phyloP scores from a whole-genome alignment of 2,888 invertebrate genomes.

The Agrotis exclamationis region DNA sequence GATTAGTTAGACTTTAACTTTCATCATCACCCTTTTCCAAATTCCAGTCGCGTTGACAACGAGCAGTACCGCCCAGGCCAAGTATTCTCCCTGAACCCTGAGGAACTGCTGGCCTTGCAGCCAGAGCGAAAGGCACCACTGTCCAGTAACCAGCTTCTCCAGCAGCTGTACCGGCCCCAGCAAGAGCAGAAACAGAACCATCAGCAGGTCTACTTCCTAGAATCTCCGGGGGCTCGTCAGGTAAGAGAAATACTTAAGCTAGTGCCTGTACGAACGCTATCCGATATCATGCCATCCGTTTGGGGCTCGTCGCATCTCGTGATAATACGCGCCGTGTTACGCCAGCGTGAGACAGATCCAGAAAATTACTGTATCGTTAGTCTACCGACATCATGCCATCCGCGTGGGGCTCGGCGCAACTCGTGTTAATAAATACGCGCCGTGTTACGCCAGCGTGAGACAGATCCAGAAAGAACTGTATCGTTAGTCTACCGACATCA shows the following conservation, averaged over 20 bases:
- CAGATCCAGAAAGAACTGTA: no score
- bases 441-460: no score
- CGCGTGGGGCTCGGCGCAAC: no score
- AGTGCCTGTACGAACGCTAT: background rate
- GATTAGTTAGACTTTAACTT: background rate
- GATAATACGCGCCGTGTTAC: no score
- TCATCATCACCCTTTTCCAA: background rate
- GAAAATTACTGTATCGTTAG: no score
- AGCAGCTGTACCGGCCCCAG: conserved; percentile 82
- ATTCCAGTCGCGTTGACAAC: conserved; percentile 75
- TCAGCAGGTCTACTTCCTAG: conserved; percentile 84
- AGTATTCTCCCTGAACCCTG: conserved; percentile 85
- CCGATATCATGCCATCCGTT: background rate
- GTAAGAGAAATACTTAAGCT: background rate
- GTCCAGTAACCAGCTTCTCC: conserved; percentile 78
- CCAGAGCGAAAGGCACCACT: conserved; percentile 85
- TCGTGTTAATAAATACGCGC: no score
- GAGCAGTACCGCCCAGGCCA: conserved; percentile 87
- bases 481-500: no score
- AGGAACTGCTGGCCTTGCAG: conserved; percentile 85
- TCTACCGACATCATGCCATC: background rate
- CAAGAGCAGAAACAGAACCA: conserved; percentile 83
- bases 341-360: no score
- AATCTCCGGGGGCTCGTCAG: conserved; percentile 83
- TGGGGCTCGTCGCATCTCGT: no score